Evolutionary conservation across 2,113 vertebrate species (phyloP).

Genomic region (Hyperoodon ampullatus): DNA sequence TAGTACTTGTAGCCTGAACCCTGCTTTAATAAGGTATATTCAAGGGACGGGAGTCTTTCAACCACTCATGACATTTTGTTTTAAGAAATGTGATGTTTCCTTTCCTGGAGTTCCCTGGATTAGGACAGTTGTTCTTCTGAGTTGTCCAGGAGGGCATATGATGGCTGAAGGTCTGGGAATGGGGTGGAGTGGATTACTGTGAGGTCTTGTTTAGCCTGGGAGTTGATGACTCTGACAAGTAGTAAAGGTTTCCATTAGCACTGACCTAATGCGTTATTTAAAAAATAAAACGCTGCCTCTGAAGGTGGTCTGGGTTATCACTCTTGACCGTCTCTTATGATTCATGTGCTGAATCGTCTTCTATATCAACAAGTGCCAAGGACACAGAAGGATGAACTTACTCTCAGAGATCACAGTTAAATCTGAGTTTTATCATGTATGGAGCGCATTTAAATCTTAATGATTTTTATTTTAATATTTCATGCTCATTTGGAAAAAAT

Average conservation of each 20-base stretch:
- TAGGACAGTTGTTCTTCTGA: not conserved
- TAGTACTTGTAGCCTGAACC: not conserved
- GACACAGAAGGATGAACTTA: not conserved
- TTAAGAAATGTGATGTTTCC: not conserved
- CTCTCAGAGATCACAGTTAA: not conserved
- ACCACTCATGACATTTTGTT: not conserved
- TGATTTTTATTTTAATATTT: not conserved
- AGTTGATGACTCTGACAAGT: not conserved
- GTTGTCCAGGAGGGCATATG: not conserved
- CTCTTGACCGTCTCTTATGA: not conserved
- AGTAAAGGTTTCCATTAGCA: slow-evolving; percentile 3
- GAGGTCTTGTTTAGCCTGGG: not conserved
- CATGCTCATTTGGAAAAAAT: not conserved
- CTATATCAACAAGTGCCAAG: not conserved
- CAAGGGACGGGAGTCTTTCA: not conserved
- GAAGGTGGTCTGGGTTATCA: not conserved
- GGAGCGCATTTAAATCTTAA: not conserved
- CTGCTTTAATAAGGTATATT: not conserved
- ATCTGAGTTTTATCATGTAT: not conserved
- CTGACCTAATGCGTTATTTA: not conserved
- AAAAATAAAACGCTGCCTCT: fast-evolving
- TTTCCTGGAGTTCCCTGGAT: not conserved
- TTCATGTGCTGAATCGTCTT: not conserved
- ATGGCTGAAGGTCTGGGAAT: not conserved
- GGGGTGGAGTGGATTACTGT: not conserved